Percentiles rank a stretch among this genome's conserved stretches.
Conservation (phyloP, 2,797 vertebrate species). For the Denticeps clupeoides region DNA sequence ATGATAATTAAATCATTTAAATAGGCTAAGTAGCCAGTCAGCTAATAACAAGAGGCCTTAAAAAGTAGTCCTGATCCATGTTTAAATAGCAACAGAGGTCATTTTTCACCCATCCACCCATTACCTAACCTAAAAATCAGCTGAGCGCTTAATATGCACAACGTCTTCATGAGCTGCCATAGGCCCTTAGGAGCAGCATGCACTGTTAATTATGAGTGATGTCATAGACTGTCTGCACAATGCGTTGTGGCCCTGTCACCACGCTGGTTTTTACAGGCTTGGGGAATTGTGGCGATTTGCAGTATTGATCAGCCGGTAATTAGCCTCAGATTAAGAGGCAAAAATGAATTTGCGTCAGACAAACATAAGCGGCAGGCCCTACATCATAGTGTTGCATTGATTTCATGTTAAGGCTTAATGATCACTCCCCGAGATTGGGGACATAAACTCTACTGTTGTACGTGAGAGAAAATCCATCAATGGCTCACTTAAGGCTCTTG, state of each 20-base stretch:
- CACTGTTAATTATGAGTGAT: slow-evolving; percentile 19
- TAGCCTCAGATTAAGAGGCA: slow-evolving; percentile 26
- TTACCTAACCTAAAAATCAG: too few relatives aligned
- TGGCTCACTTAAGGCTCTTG: background rate
- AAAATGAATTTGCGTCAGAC: slow-evolving; percentile 17
- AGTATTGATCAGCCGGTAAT: slow-evolving; percentile 27
- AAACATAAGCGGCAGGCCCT: slow-evolving; percentile 16
- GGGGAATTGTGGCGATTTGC: slow-evolving; percentile 12
- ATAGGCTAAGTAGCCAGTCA: too few relatives aligned
- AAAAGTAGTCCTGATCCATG: too few relatives aligned
- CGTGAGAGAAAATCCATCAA: background rate
- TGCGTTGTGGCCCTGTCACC: background rate
- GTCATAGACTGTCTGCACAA: slow-evolving; percentile 2
- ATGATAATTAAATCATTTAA: too few relatives aligned
- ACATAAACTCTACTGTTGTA: background rate
- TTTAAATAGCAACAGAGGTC: too few relatives aligned
- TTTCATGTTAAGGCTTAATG: slow-evolving; percentile 12
- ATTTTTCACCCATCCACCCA: too few relatives aligned
- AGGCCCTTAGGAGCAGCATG: background rate
- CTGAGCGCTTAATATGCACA: too few relatives aligned
- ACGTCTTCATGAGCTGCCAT: background rate
- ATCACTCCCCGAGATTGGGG: slow-evolving; percentile 1
- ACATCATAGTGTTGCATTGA: slow-evolving; percentile 22
- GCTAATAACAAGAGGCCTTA: background rate
- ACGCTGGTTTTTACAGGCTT: slow-evolving; percentile 10